phyloP scores from a whole-genome alignment of 2,888 invertebrate genomes.

The Fissipunctia ypsillon region DNA sequence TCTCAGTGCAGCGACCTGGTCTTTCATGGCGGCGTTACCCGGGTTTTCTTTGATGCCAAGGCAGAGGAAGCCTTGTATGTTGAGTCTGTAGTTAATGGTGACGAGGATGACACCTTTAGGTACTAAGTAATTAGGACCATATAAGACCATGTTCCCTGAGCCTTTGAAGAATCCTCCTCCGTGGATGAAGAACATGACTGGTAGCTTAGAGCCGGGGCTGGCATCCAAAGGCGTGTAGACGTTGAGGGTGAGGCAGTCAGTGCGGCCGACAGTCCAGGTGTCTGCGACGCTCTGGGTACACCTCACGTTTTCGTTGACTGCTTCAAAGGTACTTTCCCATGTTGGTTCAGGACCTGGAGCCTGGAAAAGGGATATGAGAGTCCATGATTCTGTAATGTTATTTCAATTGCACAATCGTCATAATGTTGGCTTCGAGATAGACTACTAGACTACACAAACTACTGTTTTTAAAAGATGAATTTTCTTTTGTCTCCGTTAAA shows the following conservation, averaged over 20 bases:
- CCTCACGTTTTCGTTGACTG: slow-evolving; percentile 77
- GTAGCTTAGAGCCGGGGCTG: slow-evolving; percentile 65
- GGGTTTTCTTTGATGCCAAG: slow-evolving; percentile 82
- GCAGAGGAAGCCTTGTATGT: slow-evolving; percentile 82
- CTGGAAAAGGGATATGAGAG: slow-evolving; percentile 64
- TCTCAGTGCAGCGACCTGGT: slow-evolving; percentile 81
- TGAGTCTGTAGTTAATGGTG: slow-evolving; percentile 83
- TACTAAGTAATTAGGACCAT: slow-evolving; percentile 82
- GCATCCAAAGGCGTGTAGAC: slow-evolving; percentile 78
- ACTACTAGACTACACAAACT: neutral
- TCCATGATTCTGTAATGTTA: neutral
- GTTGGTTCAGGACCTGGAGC: slow-evolving; percentile 80
- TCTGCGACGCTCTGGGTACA: slow-evolving; percentile 76
- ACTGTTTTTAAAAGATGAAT: neutral
- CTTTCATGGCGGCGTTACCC: slow-evolving; percentile 84
- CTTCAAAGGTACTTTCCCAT: slow-evolving; percentile 81
- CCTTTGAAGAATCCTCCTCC: slow-evolving; percentile 84
- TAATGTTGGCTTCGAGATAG: neutral
- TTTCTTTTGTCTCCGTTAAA: neutral
- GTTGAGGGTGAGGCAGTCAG: slow-evolving; percentile 81
- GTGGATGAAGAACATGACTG: slow-evolving; percentile 86
- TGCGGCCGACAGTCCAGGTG: slow-evolving; percentile 69
- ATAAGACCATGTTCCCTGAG: slow-evolving; percentile 74
- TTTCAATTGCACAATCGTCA: neutral
- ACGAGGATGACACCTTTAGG: slow-evolving; percentile 81